Base-by-base conservation (phyloP, 1,140 invertebrate species). In the Phthorimaea operculella region DNA sequence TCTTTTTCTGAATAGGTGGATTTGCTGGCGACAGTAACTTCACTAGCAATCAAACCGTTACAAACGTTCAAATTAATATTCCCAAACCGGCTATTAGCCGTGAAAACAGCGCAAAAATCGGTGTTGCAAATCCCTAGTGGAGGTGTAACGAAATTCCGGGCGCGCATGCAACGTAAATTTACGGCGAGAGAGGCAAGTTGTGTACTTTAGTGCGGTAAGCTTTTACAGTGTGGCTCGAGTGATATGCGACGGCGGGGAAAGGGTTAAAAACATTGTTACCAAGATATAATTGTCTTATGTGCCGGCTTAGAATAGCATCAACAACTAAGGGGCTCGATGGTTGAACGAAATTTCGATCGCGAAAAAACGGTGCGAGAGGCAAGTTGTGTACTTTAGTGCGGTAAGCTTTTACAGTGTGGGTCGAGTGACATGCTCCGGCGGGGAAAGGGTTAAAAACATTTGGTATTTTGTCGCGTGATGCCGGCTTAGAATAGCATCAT, bases 91-190 rank as follows among this genome's bases (percentile, higher is more conserved):
- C n/a, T n/a, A 39, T 39, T 39, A 39, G 10, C 36, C 36, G 10
- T 39, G 10, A 39, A 39, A 28, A 39, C 3, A 39, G 36, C 8
- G 44, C 68, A 69, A 71, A 74, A 72, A 72, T 71, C 63, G 62
- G 52, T 56, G 55, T 58, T 51, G 60, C 54, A 74, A 79, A 76
- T 75, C 63, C 58, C 60, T 60, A 61, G 63, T 64, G 65, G 62
- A 69, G 77, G 66, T 60, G 64, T 78, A 78, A 74, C 75, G 66
- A 74, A 73, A 79, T 78, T 78, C 76, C 72, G 75, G 66, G 54
- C 64, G 71, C 70, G 68, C 76, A 69, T 76, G 74, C 78, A 79
- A 78, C 74, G 74, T 76, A 79, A 82, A 82, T 79, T 79, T 75
- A 74, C 74, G 66, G 66, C 68, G 67, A 75, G 63, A 72, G 71